phyloP scores from a whole-genome alignment of 1,140 invertebrate genomes.

The Hylaeus anthracinus region DNA sequence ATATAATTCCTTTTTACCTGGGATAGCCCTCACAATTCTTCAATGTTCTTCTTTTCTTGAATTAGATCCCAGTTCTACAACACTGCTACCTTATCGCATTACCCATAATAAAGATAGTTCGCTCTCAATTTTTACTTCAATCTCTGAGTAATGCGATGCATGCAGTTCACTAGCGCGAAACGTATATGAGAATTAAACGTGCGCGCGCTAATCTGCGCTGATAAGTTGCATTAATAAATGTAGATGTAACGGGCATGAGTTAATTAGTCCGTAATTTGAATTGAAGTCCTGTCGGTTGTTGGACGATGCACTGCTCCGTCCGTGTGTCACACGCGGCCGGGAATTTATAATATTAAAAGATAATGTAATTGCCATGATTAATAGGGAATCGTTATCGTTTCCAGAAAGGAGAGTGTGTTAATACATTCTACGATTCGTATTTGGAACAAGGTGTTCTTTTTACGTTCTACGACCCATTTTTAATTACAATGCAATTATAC shows the following conservation, averaged over 20 bases:
- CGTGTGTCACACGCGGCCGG: not conserved
- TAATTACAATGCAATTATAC: no score
- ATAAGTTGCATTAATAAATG: slow-evolving; percentile 48
- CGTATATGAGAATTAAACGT: slow-evolving; percentile 36
- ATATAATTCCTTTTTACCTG: no score
- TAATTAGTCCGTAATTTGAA: slow-evolving; percentile 32
- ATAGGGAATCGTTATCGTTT: no score
- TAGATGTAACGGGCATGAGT: slow-evolving; percentile 13
- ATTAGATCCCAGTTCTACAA: no score
- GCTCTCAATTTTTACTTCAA: not conserved
- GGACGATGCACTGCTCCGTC: not conserved
- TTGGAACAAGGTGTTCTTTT: no score
- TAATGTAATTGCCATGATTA: not conserved
- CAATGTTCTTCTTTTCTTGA: no score
- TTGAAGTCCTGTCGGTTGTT: not conserved
- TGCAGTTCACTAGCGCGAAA: slow-evolving; percentile 24
- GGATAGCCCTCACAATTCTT: no score
- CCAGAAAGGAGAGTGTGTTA: no score
- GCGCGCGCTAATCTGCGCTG: slow-evolving; percentile 43
- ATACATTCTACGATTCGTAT: no score
- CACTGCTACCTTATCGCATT: no score
- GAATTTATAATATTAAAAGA: not conserved
- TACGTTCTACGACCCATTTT: no score
- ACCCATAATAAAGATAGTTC: no score
- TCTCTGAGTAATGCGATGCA: slow-evolving; percentile 11